These are phyloP conservation scores for Cynocephalus volans DNA, from an alignment of 2,113 vertebrate genomes.

Conservation along the genomic window DNA sequence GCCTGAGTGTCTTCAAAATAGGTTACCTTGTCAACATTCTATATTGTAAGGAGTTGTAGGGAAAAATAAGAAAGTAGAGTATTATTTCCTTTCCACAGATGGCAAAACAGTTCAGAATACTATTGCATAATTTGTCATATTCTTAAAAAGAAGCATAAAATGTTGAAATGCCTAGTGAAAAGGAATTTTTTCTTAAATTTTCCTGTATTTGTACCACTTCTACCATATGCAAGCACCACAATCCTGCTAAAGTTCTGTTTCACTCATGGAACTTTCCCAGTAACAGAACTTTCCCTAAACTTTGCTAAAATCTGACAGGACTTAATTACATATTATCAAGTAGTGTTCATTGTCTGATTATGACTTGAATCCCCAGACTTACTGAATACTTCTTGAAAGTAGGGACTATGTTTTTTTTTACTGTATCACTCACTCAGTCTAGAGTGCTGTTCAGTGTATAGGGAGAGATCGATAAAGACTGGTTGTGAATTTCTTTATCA, in stretches of 20 bases:
- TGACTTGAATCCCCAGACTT: background rate
- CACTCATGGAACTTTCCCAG: background rate
- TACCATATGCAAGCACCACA: background rate
- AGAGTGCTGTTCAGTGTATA: background rate
- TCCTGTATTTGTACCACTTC: background rate
- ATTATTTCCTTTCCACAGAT: background rate
- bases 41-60: background rate
- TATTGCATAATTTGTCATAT: background rate
- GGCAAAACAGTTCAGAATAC: slow-evolving; percentile 2
- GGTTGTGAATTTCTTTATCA: background rate
- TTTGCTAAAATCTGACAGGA: background rate
- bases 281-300: background rate
- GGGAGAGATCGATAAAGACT: background rate
- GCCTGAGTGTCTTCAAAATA: background rate
- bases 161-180: background rate
- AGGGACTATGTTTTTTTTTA: background rate
- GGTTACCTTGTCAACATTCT: background rate
- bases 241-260: background rate
- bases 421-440: background rate
- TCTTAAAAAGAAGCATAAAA: background rate
- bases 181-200: background rate
- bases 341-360: background rate
- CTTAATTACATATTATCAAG: background rate
- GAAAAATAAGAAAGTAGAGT: background rate
- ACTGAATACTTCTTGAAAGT: background rate